Evolutionary conservation across 1,140 invertebrate species (phyloP), one percentile per base, ranked within the genome.

Genomic region (Mamestra configurata): DNA sequence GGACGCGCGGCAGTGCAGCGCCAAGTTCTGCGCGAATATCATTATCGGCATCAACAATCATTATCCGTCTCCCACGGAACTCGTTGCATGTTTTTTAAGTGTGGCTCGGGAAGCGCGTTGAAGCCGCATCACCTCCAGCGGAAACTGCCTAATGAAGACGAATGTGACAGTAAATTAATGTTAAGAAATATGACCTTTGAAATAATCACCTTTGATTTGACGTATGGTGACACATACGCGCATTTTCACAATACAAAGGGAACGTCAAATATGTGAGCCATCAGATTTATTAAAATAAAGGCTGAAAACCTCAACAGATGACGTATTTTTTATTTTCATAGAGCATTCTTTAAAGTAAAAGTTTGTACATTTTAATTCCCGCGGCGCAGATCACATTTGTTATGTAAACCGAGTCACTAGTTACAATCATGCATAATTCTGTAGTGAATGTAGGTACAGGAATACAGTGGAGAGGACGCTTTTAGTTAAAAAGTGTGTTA

Each of bases 61-160:
- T 73, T 57, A 73, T 59, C 53, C 35, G 71, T 73, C 53, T 73
- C 71, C 68, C 68, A 71, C 68, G 46, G 68, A 73, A 73, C 35
- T 59, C 31, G 24, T 20, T 59, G 71, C 51, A 73, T 37, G 71
- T 73, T 73, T 73, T 72, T 73, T 73, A 73, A 73, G 51, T 73
- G 31, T 18, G 35, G 49, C 31, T 43, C 71, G 71, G 53, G 71
- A 40, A 73, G 71, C 71, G 51, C 53, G 53, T 73, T 27, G 71
- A 57, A 20, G 35, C 53, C 51, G 18, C 71, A 40, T 73, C 35
- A 73, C 71, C 53, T 20, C 2, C 53, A 53, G 35, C 53, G 53
- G 71, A 73, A 73, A 59, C 71, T 59, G 35, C 49, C 53, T 73
- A 73, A 73, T 73, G 71, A 73, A 73, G 71, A 73, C 55, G 71